Evolutionary conservation across 2,888 invertebrate species (phyloP).

Genomic region (Andrena chrysosceles): DNA sequence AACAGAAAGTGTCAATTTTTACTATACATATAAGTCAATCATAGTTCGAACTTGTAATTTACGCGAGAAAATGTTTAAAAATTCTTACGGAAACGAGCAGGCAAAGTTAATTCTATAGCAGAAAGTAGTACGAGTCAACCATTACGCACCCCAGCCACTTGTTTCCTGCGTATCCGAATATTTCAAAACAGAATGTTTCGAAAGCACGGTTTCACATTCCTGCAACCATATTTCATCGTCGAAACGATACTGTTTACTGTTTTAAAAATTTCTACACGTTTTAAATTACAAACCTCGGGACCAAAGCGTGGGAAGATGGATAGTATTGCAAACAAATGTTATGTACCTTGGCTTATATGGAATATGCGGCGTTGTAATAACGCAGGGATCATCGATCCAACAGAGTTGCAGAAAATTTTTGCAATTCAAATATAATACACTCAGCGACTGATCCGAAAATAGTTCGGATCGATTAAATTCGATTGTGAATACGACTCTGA

Average conservation of each 20-base stretch:
- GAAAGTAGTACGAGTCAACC: background rate
- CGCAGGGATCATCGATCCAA: background rate
- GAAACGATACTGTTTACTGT: background rate
- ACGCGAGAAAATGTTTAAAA: background rate
- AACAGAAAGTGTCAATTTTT: background rate
- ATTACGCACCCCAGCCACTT: background rate
- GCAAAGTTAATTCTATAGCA: background rate
- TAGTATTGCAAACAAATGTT: background rate
- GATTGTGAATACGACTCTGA: background rate
- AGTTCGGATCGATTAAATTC: slow-evolving; percentile 7
- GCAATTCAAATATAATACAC: slow-evolving; percentile 11
- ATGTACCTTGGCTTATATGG: slow-evolving; percentile 25
- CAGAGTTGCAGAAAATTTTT: slow-evolving; percentile 20
- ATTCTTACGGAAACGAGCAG: background rate
- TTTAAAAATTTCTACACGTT: background rate
- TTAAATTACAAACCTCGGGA: background rate
- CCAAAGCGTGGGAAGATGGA: background rate
- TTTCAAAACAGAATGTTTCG: background rate
- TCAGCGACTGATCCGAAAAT: background rate
- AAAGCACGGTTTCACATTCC: background rate
- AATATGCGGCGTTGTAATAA: slow-evolving; percentile 9
- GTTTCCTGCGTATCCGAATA: background rate
- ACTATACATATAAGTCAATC: background rate
- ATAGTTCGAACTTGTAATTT: background rate
- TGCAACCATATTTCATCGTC: background rate